Conservation (phyloP, 1,140 invertebrate species). For the Drosophila repleta region DNA sequence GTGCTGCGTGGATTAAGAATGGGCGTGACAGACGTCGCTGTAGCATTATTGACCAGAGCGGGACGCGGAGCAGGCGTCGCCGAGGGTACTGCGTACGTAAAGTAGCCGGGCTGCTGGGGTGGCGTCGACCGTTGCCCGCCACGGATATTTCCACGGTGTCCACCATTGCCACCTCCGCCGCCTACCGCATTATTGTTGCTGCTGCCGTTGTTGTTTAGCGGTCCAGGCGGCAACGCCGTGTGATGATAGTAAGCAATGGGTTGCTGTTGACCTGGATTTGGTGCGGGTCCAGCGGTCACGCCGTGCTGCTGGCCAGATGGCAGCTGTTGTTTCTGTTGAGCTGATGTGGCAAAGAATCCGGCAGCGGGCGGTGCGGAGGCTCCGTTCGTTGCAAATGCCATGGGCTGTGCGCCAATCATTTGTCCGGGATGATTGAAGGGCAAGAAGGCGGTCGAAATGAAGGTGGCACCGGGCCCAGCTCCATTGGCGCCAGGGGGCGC, state of each 20-base stretch:
- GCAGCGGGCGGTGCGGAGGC: conserved; percentile 23
- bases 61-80: conserved; percentile 38
- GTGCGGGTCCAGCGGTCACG: conserved; percentile 18
- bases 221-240: conserved; percentile 8
- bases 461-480: conserved; percentile 26
- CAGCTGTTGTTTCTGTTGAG: conserved; percentile 44
- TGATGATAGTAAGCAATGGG: conserved; percentile 43
- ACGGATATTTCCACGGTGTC: conserved; percentile 49
- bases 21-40: conserved; percentile 44
- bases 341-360: conserved; percentile 36
- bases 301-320: conserved; percentile 40
- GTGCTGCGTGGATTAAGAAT: conserved; percentile 52
- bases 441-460: conserved; percentile 48
- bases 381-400: conserved; percentile 52
- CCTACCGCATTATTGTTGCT: conserved; percentile 18
- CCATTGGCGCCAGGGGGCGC: conserved; percentile 42
- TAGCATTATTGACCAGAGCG: conserved; percentile 25
- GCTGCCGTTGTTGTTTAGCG: conserved; percentile 33
- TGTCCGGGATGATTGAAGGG: conserved; percentile 48
- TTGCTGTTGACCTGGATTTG: conserved; percentile 26
- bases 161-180: conserved; percentile 16
- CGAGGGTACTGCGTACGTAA: conserved; percentile 37
- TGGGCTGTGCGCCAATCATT: conserved; percentile 49
- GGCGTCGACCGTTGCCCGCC: conserved; percentile 44
- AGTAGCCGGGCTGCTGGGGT: conserved; percentile 52